phyloP scores from a whole-genome alignment of 2,113 vertebrate genomes.

The Trachemys scripta region DNA sequence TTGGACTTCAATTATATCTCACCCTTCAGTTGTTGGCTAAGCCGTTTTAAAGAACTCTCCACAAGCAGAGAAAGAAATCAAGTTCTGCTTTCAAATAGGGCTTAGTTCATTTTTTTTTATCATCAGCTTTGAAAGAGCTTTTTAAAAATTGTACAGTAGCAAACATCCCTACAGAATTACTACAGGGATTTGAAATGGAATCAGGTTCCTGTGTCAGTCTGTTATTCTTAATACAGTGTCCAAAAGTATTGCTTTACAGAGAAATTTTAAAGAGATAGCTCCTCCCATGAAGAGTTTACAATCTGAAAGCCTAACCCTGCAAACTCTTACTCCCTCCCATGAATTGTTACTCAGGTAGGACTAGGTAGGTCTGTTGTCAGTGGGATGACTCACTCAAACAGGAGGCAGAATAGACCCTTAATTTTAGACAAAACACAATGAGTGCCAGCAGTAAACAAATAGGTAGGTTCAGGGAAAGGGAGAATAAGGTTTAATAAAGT shows the following conservation, averaged over 20 bases:
- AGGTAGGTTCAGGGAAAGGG: neutral
- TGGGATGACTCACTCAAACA: neutral
- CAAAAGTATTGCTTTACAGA: neutral
- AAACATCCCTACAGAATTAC: neutral
- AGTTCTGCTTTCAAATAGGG: neutral
- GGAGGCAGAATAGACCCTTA: neutral
- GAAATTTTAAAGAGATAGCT: neutral
- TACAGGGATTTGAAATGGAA: neutral
- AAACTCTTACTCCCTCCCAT: neutral
- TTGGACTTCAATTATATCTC: fast-evolving
- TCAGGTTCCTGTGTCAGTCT: neutral
- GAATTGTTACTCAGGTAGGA: neutral
- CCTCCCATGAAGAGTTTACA: neutral
- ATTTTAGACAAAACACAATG: neutral
- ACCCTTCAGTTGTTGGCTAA: neutral
- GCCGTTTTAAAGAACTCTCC: neutral
- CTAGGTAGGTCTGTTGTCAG: neutral
- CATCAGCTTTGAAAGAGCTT: neutral
- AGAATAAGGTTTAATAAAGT: fast-evolving
- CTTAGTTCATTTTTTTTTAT: neutral
- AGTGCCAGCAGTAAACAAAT: neutral
- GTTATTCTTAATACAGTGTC: neutral
- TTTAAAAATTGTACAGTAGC: neutral
- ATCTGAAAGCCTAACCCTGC: neutral
- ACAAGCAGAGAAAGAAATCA: neutral